A percentile compares a stretch with the other conserved stretches of the same genome.
Conservation (phyloP, 92 coral and sea anemone species). For the Heliopora coerulea region DNA sequence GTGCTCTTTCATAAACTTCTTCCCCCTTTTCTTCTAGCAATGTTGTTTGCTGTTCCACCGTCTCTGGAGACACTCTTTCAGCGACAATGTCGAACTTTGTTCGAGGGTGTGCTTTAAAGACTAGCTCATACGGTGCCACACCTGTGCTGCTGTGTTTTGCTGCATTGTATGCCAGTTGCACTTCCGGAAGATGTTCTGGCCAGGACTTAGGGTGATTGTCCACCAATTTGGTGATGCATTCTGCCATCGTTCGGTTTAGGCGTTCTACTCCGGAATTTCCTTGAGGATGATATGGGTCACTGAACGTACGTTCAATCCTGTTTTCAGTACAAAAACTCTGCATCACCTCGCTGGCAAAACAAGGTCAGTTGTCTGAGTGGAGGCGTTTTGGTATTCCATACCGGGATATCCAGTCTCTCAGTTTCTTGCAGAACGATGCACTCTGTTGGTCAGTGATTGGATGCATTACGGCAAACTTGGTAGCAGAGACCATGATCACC, state of each 20-base stretch:
- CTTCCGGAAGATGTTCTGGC: not conserved
- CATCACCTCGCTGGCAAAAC: not conserved
- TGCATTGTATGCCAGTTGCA: not conserved
- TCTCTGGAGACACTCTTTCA: not conserved
- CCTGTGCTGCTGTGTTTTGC: not conserved
- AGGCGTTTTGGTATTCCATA: constrained; percentile 5
- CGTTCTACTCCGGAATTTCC: not conserved
- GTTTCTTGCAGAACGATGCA: not conserved
- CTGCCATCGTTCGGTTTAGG: constrained; percentile 6
- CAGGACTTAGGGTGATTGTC: not conserved
- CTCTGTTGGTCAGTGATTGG: constrained; percentile 9
- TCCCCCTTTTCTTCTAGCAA: not conserved
- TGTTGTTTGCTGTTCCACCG: not conserved
- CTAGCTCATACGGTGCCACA: not conserved
- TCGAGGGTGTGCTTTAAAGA: not conserved
- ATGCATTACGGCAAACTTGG: not conserved
- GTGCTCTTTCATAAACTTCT: constrained; percentile 4
- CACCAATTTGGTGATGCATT: not conserved
- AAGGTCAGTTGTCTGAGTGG: not conserved
- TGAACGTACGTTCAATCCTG: not conserved
- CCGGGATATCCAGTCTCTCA: not conserved
- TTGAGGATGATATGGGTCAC: not conserved
- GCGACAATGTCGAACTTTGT: constrained; percentile 1
- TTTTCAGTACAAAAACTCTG: not conserved
- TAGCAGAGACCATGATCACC: not conserved